phyloP scores from a whole-genome alignment of 1,140 invertebrate species.

The Melitaea cinxia region DNA sequence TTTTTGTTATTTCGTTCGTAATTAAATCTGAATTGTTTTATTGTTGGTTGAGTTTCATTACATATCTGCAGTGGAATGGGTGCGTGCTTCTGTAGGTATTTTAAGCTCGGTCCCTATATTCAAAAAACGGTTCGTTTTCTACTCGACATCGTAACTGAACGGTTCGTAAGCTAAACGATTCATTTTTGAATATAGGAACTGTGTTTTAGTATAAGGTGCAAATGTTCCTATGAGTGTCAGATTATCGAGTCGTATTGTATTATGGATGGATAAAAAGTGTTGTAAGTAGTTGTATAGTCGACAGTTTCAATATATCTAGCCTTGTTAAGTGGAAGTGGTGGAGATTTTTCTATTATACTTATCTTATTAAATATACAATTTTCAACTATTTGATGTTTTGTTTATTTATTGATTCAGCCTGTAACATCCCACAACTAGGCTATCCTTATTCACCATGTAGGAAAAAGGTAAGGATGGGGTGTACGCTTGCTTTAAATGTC shows the following conservation, averaged over 20 bases:
- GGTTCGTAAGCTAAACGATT: too few species aligned
- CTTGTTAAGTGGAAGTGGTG: constrained; percentile 65
- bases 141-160: too few species aligned
- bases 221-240: constrained; percentile 79
- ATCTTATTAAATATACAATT: constrained; percentile 73
- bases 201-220: constrained; percentile 76
- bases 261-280: constrained; percentile 43
- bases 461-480: constrained; percentile 72
- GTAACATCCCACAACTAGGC: too few species aligned
- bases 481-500: constrained; percentile 74
- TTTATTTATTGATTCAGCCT: too few species aligned
- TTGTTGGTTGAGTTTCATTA: constrained; percentile 4
- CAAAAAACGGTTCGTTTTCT: too few species aligned
- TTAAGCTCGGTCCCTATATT: too few species aligned
- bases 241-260: constrained; percentile 44
- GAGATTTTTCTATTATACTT: constrained; percentile 76
- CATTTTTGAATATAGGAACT: too few species aligned
- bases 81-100: constrained; percentile 25
- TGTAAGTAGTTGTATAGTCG: constrained; percentile 63
- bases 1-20: neutral
- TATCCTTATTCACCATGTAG: too few species aligned
- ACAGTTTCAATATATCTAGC: constrained; percentile 69
- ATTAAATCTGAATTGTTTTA: neutral
- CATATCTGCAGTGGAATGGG: neutral
- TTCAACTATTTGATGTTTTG: constrained; percentile 49